Base-by-base conservation (phyloP, 2,888 invertebrate genomes). In the Tetheella fluctuosa region DNA sequence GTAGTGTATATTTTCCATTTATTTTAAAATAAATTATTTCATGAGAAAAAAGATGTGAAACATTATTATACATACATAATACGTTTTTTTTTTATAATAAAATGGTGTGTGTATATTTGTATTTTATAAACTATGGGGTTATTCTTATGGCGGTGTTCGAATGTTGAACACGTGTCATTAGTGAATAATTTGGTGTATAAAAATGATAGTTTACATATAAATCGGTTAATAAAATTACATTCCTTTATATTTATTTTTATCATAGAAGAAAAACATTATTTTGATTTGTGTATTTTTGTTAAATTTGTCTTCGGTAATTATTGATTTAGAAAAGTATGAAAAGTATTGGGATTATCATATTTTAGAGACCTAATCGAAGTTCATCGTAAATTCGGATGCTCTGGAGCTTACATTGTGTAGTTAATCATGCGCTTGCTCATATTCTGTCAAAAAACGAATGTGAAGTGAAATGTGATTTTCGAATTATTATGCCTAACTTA, bases 211-310 rank as follows among this genome's bases (percentile, higher is more conserved):
- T 10, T 34, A 55, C 20, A 17, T 20, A 20, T 34, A 37, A 55
- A 37, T 56, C 54, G 56, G 59, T 17, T 60, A 54, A 52, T 23
- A 64, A 61, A 64, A 48, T 23, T 55, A 67, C 66, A 67, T 67
- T 67, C 66, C 66, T 60, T 56, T 53, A 52, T 56, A 59, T 62
- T 48, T 48, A 48, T 60, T 30, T 57, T 59, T 61, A 59, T 61
- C 37, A 56, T 57, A 56, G 54, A 59, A 42, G 57, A 54, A 10
- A 58, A 28, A 20, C n/a, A n/a, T 15, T 25, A 48, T n/a, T 52
- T 57, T 48, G 10, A 23, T 63, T 62, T 70, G 62, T 67, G 61
- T 70, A 68, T 66, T 69, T 72, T 74, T 68, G 62, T 65, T 72
- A 68, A 63, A 69, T 63, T 63, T 59, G 65, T 64, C 62, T 54